Base-by-base conservation (phyloP, 2,113 vertebrate species). In the Pao palembangensis region DNA sequence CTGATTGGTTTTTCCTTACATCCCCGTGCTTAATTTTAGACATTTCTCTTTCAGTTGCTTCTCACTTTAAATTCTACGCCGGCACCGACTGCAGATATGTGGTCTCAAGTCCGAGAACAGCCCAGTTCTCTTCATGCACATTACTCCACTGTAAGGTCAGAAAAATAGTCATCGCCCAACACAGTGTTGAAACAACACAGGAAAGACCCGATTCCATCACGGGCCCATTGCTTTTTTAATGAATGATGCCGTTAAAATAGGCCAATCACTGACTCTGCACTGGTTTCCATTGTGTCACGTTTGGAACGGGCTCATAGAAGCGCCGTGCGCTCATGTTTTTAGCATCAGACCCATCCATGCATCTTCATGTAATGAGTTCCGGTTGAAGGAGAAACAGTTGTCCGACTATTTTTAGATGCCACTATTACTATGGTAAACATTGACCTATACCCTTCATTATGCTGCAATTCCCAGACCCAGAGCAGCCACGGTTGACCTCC, bases 391-490 rank as follows among this genome's bases (percentile, higher is more conserved):
- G 63, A 64, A 74, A 55, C 75, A 79, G 68, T 78, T 81, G 57
- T 63, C 67, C 41, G 58, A 67, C 73, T 71, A 77, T 67, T 78
- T 76, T 74, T 72, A 83, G 79, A 68, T 48, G 67, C 50, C 18
- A 43, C 55, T 59, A 42, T 78, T 57, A 43, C 73, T 60, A 58
- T 49, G 28, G 38, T 58, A 70, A 80, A 63, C 62, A 57, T 38
- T 38, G 34, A 38, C 1, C 42, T 38, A 62, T 55, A 55, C 51
- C 51, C 50, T 60, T 73, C 59, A 62, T 75, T 64, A 73, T 52
- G 46, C 18, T 50, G 55, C 38, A 21, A 54, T 67, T 75, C 34
- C 10, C 14, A 47, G 52, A 79, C 16, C 17, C 11, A 15, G 69
- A 63, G 47, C 55, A 48, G 52, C 51, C 52, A 51, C 46, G 41